Conservation (phyloP, 2,797 vertebrate genomes). For the Numenius phaeopus region DNA sequence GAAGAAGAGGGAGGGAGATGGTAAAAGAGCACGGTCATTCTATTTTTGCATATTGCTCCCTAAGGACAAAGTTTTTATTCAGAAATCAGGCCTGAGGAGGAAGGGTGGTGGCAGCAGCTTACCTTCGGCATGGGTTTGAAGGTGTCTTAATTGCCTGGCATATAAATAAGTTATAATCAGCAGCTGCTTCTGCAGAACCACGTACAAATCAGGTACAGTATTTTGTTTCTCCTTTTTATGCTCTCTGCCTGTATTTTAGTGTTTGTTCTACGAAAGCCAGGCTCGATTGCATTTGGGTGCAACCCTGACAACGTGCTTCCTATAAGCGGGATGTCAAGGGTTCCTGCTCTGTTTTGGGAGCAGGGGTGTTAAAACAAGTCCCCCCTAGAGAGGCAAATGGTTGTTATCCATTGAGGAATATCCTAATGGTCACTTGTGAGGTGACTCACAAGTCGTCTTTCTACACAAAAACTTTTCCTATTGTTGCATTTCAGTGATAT, state of each 20-base stretch:
- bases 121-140: neutral
- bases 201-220: neutral
- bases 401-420: neutral
- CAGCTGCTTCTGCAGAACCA: neutral
- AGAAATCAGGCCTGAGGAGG: neutral
- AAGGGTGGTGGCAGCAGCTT: accelerated
- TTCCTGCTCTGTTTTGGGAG: neutral
- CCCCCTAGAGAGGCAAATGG: neutral
- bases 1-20: neutral
- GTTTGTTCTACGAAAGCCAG: neutral
- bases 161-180: accelerated
- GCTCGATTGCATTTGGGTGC: accelerated
- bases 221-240: neutral
- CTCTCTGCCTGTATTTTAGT: neutral
- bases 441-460: neutral
- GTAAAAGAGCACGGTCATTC: neutral
- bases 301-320: accelerated
- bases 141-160: neutral
- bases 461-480: neutral
- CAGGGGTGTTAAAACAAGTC: accelerated
- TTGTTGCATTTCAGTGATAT: neutral
- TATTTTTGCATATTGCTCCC: accelerated
- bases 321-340: accelerated
- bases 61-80: too few relatives aligned
- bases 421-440: neutral